Evolutionary conservation across 23 tunicate genomes (phyloP).

Genomic region (Phallusia fumigata): DNA sequence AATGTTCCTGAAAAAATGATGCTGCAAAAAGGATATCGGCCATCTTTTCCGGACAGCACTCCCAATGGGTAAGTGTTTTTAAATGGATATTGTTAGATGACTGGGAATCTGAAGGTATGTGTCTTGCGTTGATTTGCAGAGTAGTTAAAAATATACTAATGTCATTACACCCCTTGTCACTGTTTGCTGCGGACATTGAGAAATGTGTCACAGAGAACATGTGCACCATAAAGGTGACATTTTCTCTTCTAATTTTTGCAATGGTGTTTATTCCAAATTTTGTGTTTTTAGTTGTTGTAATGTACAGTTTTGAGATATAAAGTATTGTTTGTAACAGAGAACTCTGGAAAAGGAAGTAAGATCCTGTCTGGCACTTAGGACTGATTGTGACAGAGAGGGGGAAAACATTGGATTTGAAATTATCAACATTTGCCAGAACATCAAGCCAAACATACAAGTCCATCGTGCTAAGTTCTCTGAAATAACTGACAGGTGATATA

Average conservation of each 20-base stretch:
- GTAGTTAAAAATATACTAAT: no score
- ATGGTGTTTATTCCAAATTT: no score
- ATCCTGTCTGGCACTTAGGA: slow-evolving; percentile 76
- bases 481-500: slow-evolving; percentile 74
- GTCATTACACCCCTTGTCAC: slow-evolving; percentile 47
- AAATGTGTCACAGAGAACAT: slow-evolving; percentile 79
- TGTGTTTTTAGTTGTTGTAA: background rate
- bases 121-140: no score
- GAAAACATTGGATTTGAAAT: slow-evolving; percentile 95
- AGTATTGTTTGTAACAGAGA: slow-evolving; percentile 38
- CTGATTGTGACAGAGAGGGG: slow-evolving; percentile 98
- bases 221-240: slow-evolving; percentile 71
- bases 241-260: background rate
- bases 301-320: background rate
- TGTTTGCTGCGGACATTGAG: slow-evolving; percentile 67
- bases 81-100: no score
- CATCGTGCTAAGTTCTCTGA: slow-evolving; percentile 93
- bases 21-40: slow-evolving; percentile 92
- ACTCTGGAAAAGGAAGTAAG: slow-evolving; percentile 82
- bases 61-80: slow-evolving; percentile 41
- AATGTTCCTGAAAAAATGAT: slow-evolving; percentile 94
- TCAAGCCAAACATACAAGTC: slow-evolving; percentile 66
- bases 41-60: slow-evolving; percentile 46
- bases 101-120: no score
- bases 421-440: slow-evolving; percentile 54